Conservation (phyloP, 1,140 invertebrate genomes). For the Hycleus cichorii region DNA sequence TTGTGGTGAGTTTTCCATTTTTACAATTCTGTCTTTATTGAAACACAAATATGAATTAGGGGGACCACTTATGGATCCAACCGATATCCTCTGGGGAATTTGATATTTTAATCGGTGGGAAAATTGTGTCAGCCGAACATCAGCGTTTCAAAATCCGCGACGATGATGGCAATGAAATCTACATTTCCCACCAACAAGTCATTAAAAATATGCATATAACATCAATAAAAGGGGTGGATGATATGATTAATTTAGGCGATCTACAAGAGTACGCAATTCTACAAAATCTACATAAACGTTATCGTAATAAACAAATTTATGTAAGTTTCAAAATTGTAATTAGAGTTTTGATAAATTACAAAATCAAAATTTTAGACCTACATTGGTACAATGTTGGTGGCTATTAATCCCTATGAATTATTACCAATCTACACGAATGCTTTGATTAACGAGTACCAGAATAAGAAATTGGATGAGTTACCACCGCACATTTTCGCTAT, state of each 20-base stretch:
- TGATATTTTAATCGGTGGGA: slow-evolving; percentile 74
- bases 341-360: neutral
- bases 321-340: slow-evolving; percentile 50
- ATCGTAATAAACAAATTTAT: slow-evolving; percentile 83
- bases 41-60: slow-evolving; percentile 42
- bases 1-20: slow-evolving; percentile 2
- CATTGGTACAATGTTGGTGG: slow-evolving; percentile 86
- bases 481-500: slow-evolving; percentile 93
- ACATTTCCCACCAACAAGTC: slow-evolving; percentile 47
- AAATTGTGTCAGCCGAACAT: slow-evolving; percentile 69
- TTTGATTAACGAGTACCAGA: slow-evolving; percentile 74
- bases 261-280: slow-evolving; percentile 89
- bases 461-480: slow-evolving; percentile 74
- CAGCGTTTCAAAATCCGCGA: slow-evolving; percentile 68
- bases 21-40: neutral
- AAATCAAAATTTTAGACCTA: slow-evolving; percentile 65
- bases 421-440: slow-evolving; percentile 85
- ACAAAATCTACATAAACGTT: slow-evolving; percentile 84
- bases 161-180: slow-evolving; percentile 65
- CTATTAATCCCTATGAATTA: slow-evolving; percentile 90
- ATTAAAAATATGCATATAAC: slow-evolving; percentile 81
- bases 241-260: slow-evolving; percentile 91
- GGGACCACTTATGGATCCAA: slow-evolving; percentile 83
- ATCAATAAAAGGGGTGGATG: slow-evolving; percentile 79
- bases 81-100: slow-evolving; percentile 65